phyloP scores from a whole-genome alignment of 1,140 invertebrate genomes.

The Rhagoletis zephyria region DNA sequence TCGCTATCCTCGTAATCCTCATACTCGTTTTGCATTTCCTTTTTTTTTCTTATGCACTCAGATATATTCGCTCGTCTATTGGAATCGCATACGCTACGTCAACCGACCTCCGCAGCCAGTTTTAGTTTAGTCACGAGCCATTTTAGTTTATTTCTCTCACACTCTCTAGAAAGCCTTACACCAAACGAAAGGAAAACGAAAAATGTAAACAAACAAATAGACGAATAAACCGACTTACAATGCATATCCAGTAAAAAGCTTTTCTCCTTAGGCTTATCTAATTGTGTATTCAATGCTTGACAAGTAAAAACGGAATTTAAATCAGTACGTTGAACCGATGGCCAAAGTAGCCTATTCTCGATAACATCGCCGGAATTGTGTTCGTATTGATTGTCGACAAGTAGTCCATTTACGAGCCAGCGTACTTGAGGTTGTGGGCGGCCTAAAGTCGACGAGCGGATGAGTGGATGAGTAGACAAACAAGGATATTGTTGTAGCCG shows the following conservation, averaged over 20 bases:
- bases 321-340: slow-evolving; percentile 82
- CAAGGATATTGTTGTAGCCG: slow-evolving; percentile 2
- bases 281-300: slow-evolving; percentile 86
- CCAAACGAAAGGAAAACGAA: not conserved
- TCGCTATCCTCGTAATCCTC: not conserved
- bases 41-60: no score
- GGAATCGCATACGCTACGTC: not conserved
- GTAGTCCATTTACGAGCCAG: slow-evolving; percentile 83
- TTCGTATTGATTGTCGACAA: slow-evolving; percentile 86
- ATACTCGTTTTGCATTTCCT: not conserved
- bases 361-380: slow-evolving; percentile 87
- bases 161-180: not conserved
- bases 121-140: slow-evolving; percentile 21
- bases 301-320: slow-evolving; percentile 88
- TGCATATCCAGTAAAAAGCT: slow-evolving; percentile 85
- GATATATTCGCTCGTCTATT: not conserved
- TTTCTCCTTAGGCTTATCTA: slow-evolving; percentile 83
- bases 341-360: slow-evolving; percentile 85
- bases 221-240: slow-evolving; percentile 77
- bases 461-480: not conserved
- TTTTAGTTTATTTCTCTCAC: not conserved
- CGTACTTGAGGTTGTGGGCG: slow-evolving; percentile 79
- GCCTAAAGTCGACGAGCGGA: slow-evolving; percentile 69
- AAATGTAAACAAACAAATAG: not conserved
- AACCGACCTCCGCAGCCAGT: not conserved